Evolutionary conservation across 2,888 invertebrate genomes (phyloP).

Genomic region (Heliconius hortense): DNA sequence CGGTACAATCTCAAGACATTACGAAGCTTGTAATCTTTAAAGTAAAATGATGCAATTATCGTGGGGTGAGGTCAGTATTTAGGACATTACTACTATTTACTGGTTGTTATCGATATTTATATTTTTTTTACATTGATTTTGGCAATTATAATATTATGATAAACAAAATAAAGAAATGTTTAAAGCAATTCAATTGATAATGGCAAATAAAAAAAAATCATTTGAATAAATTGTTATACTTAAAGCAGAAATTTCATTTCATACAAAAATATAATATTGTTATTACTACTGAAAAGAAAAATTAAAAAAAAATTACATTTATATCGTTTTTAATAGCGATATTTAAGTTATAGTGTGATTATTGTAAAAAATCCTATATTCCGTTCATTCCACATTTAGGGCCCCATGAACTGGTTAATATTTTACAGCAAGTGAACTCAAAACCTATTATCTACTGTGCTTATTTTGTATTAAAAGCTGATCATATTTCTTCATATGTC

Average conservation of each 20-base stretch:
- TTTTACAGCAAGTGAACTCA: background rate
- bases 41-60: constrained; percentile 25
- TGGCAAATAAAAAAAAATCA: too few relatives aligned
- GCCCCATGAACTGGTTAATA: background rate
- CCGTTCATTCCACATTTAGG: background rate
- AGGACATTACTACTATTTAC: constrained; percentile 1
- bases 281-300: too few relatives aligned
- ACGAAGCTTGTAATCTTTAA: constrained; percentile 20
- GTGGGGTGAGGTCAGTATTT: background rate
- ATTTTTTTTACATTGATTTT: background rate
- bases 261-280: too few relatives aligned
- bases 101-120: constrained; percentile 1
- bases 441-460: constrained; percentile 27
- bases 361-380: too few relatives aligned
- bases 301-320: background rate
- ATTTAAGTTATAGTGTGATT: too few relatives aligned
- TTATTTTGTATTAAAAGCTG: constrained; percentile 46
- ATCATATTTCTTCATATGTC: constrained; percentile 75
- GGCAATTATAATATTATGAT: background rate
- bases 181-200: background rate
- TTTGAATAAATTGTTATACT: too few relatives aligned
- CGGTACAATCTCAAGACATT: background rate
- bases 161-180: background rate
- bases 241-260: too few relatives aligned
- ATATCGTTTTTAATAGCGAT: background rate